Conservation (phyloP, 2,797 vertebrate genomes). For the Lutjanus argentimaculatus region DNA sequence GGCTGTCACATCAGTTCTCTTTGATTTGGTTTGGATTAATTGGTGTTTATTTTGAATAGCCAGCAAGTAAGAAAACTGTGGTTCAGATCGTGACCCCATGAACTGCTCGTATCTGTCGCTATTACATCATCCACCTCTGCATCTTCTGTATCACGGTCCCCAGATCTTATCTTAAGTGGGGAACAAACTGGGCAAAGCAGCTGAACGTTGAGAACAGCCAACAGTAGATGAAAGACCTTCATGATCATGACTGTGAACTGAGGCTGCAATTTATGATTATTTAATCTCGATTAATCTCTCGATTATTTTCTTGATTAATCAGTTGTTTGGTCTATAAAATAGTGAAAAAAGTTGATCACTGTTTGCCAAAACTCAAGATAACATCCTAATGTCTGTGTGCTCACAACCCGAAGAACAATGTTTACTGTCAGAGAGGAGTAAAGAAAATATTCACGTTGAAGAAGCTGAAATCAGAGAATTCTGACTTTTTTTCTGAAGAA, state of each 20-base stretch:
- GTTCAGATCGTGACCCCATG: neutral
- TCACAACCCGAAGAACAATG: too few relatives aligned
- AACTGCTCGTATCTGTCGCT: neutral
- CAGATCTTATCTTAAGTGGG: neutral
- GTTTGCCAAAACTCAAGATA: too few relatives aligned
- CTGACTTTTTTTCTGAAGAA: too few relatives aligned
- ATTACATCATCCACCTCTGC: neutral
- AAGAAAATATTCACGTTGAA: too few relatives aligned
- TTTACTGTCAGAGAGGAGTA: too few relatives aligned
- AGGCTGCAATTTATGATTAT: too few relatives aligned
- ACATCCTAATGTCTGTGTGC: too few relatives aligned
- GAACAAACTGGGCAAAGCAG: constrained; percentile 5
- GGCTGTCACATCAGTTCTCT: neutral
- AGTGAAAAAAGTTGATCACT: too few relatives aligned
- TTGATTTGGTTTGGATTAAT: neutral
- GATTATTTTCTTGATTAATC: too few relatives aligned
- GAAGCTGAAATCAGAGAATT: too few relatives aligned
- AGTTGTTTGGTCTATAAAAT: too few relatives aligned
- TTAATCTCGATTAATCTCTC: too few relatives aligned
- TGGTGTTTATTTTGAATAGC: neutral
- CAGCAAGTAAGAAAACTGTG: neutral
- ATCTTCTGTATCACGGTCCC: neutral
- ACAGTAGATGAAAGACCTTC: neutral
- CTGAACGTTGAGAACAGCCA: neutral
- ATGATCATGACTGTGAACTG: neutral